Conservation (phyloP, 2,888 invertebrate species). For the Enchytraeus crypticus region DNA sequence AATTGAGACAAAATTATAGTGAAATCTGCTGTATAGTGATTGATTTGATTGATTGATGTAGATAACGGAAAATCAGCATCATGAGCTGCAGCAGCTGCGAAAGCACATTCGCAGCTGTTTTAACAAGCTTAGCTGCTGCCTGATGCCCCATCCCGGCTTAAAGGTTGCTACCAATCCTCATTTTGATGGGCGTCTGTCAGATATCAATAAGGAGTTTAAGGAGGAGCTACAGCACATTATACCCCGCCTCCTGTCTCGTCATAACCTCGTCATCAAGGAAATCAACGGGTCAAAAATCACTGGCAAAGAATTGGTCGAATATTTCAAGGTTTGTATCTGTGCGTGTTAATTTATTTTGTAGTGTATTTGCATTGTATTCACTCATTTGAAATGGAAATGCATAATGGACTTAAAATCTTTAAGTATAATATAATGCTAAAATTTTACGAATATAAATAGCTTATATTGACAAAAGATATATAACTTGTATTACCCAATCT, state of each 20-base stretch:
- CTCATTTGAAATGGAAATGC: not conserved
- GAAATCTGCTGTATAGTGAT: too few species aligned
- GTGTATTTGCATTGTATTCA: not conserved
- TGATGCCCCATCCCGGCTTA: conserved; percentile 97
- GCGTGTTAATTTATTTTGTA: not conserved
- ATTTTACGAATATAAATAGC: too few species aligned
- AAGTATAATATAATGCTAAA: not conserved
- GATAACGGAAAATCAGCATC: conserved; percentile 70
- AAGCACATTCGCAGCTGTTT: conserved; percentile 95
- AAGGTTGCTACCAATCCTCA: conserved; percentile 91
- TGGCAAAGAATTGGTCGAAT: conserved; percentile 86
- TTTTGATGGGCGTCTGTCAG: conserved; percentile 86
- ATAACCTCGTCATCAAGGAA: conserved; percentile 86
- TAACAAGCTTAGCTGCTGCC: conserved; percentile 80
- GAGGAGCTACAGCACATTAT: conserved; percentile 73
- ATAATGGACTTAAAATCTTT: not conserved
- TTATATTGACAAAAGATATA: too few species aligned
- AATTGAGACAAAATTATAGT: too few species aligned
- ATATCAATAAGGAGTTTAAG: conserved; percentile 89
- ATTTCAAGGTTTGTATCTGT: conserved; percentile 71
- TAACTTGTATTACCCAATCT: too few species aligned
- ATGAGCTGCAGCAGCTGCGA: conserved; percentile 84
- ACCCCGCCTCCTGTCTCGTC: conserved; percentile 78
- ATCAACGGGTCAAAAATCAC: conserved; percentile 90
- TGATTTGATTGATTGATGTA: too few species aligned